Base-by-base conservation (phyloP, 2,113 vertebrate species). In the Corythoichthys haematopterus region DNA sequence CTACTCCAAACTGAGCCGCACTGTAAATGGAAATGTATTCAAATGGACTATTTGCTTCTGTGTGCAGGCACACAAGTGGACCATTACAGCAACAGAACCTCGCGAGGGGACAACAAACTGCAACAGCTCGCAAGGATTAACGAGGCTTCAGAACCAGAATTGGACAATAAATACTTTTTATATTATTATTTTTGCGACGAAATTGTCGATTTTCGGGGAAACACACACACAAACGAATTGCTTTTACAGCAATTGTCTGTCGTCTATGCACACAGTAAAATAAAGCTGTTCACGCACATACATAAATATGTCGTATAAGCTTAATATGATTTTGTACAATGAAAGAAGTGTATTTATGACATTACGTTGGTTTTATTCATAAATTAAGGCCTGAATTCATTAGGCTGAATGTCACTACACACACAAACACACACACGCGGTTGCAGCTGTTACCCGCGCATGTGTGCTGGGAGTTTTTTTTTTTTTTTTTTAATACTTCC, bases 71-170 rank as follows among this genome's bases (percentile, higher is more conserved):
- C 11, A 43, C 40, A 16, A 50, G 47, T 57, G 69, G 71, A 72
- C 76, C 74, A 81, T 68, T 76, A 62, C 72, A 78, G 68, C 60
- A 72, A 56, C 70, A 74, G 65, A 75, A 45, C 68, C 70, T 82
- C 76, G 76, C 65, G 60, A 74, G 65, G 75, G 66, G 71, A 77
- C 77, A 80, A 58, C 72, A 83, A 84, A 78, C 74, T 75, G 66
- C 63, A 72, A 79, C 77, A 76, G 77, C 78, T 80, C 73, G 20
- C 67, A 65, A 72, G 71, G 78, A 72, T 78, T 79, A 65, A 72
- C 69, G 16, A 79, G 75, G 68, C 69, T 65, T 80, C 52, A 61
- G 6, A 35, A 55, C n/a, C 68, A 83, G 46, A 57, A 68, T 71
- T 37, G 48, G 37, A 47, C 76, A 72, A 53, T 72, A 48, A 75